phyloP scores from a whole-genome alignment of 2,797 vertebrate genomes.

The Falco concolor region DNA sequence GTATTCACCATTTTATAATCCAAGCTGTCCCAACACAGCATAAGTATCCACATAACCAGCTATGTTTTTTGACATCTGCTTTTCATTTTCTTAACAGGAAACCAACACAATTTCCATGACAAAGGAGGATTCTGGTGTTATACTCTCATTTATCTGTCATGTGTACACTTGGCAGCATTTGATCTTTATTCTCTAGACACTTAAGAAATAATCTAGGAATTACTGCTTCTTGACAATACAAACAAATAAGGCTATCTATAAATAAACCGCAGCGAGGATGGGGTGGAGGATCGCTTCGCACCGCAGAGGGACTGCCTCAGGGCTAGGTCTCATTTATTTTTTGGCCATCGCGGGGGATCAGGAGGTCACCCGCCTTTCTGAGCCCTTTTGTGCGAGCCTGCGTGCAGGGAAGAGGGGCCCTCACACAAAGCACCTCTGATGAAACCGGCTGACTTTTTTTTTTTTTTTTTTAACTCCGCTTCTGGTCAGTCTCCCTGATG shows the following conservation, averaged over 20 bases:
- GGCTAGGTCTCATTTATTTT: background rate
- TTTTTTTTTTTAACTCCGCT: accelerated
- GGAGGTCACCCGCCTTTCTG: background rate
- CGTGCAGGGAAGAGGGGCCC: accelerated
- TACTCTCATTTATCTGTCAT: conserved; percentile 54
- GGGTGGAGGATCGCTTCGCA: background rate
- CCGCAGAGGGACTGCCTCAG: background rate
- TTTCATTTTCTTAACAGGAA: conserved; percentile 74
- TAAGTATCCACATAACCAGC: conserved; percentile 54
- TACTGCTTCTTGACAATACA: conserved; percentile 44
- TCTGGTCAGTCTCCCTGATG: background rate
- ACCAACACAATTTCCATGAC: conserved; percentile 72
- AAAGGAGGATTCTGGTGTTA: conserved; percentile 57
- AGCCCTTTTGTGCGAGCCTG: background rate
- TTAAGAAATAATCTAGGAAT: conserved; percentile 57
- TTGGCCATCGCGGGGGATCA: background rate
- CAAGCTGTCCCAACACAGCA: conserved; percentile 15
- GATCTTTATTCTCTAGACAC: conserved; percentile 47
- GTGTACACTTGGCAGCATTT: conserved; percentile 55
- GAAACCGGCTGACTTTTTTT: background rate
- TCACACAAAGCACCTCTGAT: background rate
- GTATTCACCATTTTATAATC: conserved; percentile 53
- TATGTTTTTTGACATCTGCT: conserved; percentile 70
- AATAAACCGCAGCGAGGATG: background rate
- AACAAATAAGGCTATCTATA: conserved; percentile 60